These are phyloP conservation scores for Paramormyrops hopkinsi DNA, from an alignment of 2,797 vertebrate genomes.

Conservation along the genomic window DNA sequence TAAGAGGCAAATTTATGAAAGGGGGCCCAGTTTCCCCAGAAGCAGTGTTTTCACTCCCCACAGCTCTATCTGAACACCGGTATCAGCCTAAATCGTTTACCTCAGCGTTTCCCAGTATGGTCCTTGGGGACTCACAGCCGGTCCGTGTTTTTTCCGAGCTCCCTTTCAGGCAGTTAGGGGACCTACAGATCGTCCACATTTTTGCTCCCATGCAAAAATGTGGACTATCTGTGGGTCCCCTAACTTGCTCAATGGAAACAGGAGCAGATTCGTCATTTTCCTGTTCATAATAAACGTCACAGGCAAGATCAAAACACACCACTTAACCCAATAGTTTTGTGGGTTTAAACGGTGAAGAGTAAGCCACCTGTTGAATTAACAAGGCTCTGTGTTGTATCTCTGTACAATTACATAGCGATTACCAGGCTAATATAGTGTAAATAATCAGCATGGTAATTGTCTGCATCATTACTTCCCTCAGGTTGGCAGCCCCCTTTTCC, in stretches of 20 bases:
- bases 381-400: not conserved
- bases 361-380: not conserved
- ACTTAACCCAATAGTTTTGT: not conserved
- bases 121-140: not conserved
- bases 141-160: not conserved
- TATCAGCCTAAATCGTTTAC: too few species aligned
- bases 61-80: not conserved
- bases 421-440: not conserved
- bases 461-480: not conserved
- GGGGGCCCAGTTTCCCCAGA: not conserved
- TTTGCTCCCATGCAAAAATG: not conserved
- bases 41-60: not conserved
- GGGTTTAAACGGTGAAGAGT: not conserved
- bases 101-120: not conserved
- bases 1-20: not conserved
- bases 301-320: not conserved
- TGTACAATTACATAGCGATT: constrained; percentile 16
- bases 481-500: not conserved
- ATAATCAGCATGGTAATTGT: not conserved
- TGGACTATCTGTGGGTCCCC: not conserved
- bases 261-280: not conserved
- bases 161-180: not conserved
- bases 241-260: not conserved
- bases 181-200: not conserved
- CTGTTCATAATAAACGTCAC: not conserved